Base-by-base conservation (phyloP, 2,888 invertebrate species). In the Diploptera punctata region DNA sequence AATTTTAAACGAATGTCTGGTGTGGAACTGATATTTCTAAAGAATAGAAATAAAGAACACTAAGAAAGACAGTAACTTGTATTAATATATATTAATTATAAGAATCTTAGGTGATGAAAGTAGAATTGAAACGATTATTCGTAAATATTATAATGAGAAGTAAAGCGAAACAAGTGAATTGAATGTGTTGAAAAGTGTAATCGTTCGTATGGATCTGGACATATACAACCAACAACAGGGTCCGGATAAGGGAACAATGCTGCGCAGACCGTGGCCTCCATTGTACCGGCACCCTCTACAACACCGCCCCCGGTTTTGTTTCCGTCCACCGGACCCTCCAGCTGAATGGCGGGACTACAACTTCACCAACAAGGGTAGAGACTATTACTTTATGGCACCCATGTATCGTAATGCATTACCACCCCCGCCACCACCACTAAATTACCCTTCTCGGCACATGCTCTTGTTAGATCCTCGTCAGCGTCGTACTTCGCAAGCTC, bases 361-460 rank as follows among this genome's bases (percentile, higher is more conserved):
- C 61, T 70, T 68, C 43, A 67, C 60, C n/a, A 68, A 68, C 68
- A 85, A 85, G 75, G 83, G 83, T 1, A 80, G 82, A 4, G 87
- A 88, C 75, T 86, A 87, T 79, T 91, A 91, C 80, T 90, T 90
- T 78, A 81, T 91, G 78, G 88, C 91, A 73, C 91, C 91, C 49
- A 87, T 90, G 80, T 91, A 91, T 80, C 84, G 88, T 26, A 87
- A 90, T 77, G 89, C 88, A 1, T 87, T 90, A 81, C 91, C 90
- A 31, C 84, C 90, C 78, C 84, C 89, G 33, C 77, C 75, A 80
- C 76, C 77, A 0, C 78, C 79, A 4, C 33, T 33, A 10, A 33
- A 33, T 10, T 10, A 7, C 7, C 33, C 33, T 5, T 77, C 79
- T 3, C 80, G 81, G 0, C 76, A 81, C 19, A 79, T 83, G 80